Evolutionary conservation across 1,140 invertebrate species (phyloP).

Genomic region (Drosophila pandora): DNA sequence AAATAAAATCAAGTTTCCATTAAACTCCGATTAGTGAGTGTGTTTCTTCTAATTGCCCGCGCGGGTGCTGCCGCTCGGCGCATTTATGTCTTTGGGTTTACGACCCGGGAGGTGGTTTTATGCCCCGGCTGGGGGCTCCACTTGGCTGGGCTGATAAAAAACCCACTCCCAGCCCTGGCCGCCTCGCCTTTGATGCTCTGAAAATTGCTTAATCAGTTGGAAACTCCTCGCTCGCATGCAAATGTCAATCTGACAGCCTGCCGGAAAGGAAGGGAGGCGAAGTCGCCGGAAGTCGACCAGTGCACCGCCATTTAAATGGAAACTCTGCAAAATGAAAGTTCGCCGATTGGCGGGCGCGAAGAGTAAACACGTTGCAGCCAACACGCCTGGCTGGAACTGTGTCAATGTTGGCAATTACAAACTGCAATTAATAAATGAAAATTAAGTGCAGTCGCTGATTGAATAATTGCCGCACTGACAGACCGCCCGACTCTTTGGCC

Average conservation of each 20-base stretch:
- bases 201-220: conserved; percentile 65
- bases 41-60: conserved; percentile 19
- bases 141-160: conserved; percentile 21
- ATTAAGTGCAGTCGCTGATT: conserved; percentile 51
- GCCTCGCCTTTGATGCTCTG: conserved; percentile 10
- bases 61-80: background rate
- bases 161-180: background rate
- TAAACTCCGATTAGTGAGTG: conserved; percentile 47
- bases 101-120: no score
- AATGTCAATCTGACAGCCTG: conserved; percentile 59
- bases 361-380: background rate
- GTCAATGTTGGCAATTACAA: conserved; percentile 62
- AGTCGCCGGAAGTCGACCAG: conserved; percentile 37
- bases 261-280: conserved; percentile 9
- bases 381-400: conserved; percentile 36
- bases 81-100: conserved; percentile 4
- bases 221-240: conserved; percentile 58
- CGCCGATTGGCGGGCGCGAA: conserved; percentile 21
- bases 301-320: conserved; percentile 54
- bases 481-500: conserved; percentile 16
- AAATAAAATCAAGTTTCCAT: conserved; percentile 53
- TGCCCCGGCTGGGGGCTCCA: background rate
- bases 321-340: conserved; percentile 60
- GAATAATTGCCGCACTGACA: conserved; percentile 40
- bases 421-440: conserved; percentile 64